Evolutionary conservation across 2,113 vertebrate genomes (phyloP).

Genomic region (Peromyscus californicus): DNA sequence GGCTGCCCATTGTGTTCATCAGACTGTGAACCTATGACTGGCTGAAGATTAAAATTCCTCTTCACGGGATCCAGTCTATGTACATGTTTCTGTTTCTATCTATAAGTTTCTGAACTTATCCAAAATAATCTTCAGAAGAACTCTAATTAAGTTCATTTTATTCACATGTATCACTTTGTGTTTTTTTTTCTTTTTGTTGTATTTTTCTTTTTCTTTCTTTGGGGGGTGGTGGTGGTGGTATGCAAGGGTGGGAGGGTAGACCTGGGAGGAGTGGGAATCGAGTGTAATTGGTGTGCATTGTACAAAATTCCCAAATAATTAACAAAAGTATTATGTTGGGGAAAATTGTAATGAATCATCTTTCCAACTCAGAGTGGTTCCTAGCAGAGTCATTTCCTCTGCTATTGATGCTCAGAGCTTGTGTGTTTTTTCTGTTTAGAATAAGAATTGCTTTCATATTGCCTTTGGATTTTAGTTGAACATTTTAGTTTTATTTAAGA

Average conservation of each 20-base stretch:
- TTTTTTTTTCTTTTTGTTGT: background rate
- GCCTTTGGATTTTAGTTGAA: constrained; percentile 66
- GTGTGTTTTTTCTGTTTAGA: background rate
- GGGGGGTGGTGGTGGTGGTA: no score
- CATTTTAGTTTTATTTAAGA: constrained; percentile 36
- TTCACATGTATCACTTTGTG: background rate
- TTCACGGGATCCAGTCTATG: background rate
- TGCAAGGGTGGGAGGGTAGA: background rate
- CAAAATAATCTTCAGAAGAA: constrained; percentile 5
- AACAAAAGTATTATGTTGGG: background rate
- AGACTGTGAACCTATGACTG: background rate
- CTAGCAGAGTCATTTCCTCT: background rate
- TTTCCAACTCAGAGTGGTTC: constrained; percentile 42
- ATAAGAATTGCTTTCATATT: constrained; percentile 42
- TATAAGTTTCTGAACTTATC: constrained; percentile 54
- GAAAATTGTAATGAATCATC: constrained; percentile 71
- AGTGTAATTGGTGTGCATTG: background rate
- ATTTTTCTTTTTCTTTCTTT: background rate
- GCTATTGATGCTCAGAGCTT: constrained; percentile 14
- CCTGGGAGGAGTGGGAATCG: background rate
- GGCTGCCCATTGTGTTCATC: background rate
- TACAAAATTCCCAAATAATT: background rate
- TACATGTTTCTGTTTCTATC: constrained; percentile 24
- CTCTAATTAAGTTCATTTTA: constrained; percentile 40
- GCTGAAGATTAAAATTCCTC: constrained; percentile 28